phyloP scores from a whole-genome alignment of 2,113 vertebrate genomes.

The Castor canadensis region DNA sequence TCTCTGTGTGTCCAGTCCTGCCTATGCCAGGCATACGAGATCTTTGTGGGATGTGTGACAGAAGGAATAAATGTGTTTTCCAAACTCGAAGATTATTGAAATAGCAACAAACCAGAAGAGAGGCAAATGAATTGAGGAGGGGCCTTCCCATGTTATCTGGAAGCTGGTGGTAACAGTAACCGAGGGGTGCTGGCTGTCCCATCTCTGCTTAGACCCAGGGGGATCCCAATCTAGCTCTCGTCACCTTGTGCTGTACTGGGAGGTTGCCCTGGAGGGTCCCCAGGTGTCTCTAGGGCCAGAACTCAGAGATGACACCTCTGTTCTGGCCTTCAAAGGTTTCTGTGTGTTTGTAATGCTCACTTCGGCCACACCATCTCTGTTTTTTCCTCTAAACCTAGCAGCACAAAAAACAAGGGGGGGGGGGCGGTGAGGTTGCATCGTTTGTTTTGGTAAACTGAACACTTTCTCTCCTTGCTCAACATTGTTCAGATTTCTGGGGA shows the following conservation, averaged over 20 bases:
- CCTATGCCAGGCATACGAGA: fast-evolving
- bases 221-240: too few species aligned
- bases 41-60: not conserved
- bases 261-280: not conserved
- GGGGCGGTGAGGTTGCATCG: not conserved
- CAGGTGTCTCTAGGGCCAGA: fast-evolving
- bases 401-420: not conserved
- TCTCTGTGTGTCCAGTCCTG: not conserved
- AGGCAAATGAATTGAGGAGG: not conserved
- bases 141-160: not conserved
- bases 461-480: constrained; percentile 50
- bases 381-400: not conserved
- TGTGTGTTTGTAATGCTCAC: fast-evolving
- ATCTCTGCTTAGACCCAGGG: not conserved
- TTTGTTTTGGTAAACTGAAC: not conserved
- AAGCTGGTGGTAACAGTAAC: too few species aligned
- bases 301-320: fast-evolving
- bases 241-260: not conserved
- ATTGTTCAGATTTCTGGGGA: constrained; percentile 75
- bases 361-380: not conserved
- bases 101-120: not conserved
- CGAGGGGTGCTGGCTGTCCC: not conserved
- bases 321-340: fast-evolving
- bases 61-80: not conserved
- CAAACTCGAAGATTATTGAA: fast-evolving